A percentile compares a stretch with the other conserved stretches of the same genome.
These are phyloP conservation scores for Noctua janthina DNA, from an alignment of 2,888 invertebrate species.

Conservation along the genomic window DNA sequence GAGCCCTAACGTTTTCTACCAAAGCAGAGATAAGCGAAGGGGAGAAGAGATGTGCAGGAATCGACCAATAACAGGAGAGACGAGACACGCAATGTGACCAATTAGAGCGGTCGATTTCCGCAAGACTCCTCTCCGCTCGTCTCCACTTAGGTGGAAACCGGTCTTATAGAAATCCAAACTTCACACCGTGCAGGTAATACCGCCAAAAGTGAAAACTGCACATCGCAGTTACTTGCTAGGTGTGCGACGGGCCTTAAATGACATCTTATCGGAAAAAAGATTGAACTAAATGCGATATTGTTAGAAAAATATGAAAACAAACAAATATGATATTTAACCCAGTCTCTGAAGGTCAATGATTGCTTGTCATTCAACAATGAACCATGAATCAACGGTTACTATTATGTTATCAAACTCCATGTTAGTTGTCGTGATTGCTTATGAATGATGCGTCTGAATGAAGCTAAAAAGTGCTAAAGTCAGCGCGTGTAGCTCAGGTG, in stretches of 20 bases:
- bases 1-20: too few relatives aligned
- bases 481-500: too few relatives aligned
- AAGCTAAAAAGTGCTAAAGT: too few relatives aligned
- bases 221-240: not conserved
- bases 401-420: too few relatives aligned
- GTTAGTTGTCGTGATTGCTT: too few relatives aligned
- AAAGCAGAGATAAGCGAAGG: not conserved
- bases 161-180: not conserved
- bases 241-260: not conserved
- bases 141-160: not conserved
- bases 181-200: not conserved
- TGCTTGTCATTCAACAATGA: not conserved
- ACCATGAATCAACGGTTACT: too few relatives aligned
- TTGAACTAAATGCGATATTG: not conserved
- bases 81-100: not conserved
- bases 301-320: not conserved
- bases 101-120: not conserved
- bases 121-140: not conserved
- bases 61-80: not conserved
- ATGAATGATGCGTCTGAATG: too few relatives aligned
- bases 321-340: not conserved
- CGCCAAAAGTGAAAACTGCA: not conserved
- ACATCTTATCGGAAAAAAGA: not conserved
- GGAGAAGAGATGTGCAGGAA: not conserved
- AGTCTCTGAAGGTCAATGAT: not conserved